Evolutionary conservation across 2,797 vertebrate species (phyloP).

Genomic region (Cyprinella venusta): DNA sequence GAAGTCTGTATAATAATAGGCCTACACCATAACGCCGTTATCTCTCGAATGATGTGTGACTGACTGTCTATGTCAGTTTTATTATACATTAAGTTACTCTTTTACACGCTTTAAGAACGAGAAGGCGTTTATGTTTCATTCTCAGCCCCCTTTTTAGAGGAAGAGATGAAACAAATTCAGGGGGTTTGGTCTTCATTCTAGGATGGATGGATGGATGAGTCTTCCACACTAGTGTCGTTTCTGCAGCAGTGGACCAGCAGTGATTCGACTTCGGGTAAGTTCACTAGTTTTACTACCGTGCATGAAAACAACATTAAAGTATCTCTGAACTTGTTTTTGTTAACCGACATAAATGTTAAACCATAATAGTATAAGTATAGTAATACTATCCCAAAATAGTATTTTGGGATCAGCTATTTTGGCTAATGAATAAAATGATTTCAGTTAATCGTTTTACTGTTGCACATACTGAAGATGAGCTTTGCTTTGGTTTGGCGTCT

Average conservation of each 20-base stretch:
- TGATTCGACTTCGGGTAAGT: constrained; percentile 20
- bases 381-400: no score
- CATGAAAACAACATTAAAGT: not conserved
- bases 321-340: not conserved
- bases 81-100: not conserved
- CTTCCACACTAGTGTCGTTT: not conserved
- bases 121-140: not conserved
- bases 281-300: not conserved
- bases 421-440: not conserved
- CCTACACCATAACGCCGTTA: no score
- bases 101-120: not conserved
- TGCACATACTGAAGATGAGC: not conserved
- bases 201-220: constrained; percentile 25
- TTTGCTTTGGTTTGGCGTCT: not conserved
- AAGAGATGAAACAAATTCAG: not conserved
- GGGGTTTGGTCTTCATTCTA: constrained; percentile 25
- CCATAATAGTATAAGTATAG: not conserved
- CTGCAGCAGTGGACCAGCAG: not conserved
- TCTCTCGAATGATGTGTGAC: not conserved
- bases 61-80: not conserved
- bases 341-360: not conserved
- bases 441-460: not conserved
- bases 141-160: not conserved
- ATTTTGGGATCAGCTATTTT: no score
- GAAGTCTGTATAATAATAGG: not conserved